phyloP scores from a whole-genome alignment of 1,140 invertebrate species.

The Cotesia typhae region DNA sequence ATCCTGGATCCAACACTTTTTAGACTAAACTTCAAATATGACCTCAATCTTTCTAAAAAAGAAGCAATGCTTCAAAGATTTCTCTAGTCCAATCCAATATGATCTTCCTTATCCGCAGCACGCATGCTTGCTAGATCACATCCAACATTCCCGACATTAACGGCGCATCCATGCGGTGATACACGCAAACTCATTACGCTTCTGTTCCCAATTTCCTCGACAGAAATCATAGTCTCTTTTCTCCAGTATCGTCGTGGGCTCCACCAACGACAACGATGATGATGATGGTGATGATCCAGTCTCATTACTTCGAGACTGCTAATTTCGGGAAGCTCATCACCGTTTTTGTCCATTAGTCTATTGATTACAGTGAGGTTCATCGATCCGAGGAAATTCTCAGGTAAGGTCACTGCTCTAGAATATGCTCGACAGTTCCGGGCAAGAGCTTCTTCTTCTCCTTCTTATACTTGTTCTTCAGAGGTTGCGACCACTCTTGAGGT shows the following conservation, averaged over 20 bases:
- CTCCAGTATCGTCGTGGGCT: not conserved
- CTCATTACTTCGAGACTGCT: too few relatives aligned
- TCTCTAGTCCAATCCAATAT: too few relatives aligned
- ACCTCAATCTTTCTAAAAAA: too few relatives aligned
- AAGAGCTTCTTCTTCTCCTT: constrained; percentile 1
- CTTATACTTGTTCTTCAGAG: constrained; percentile 7
- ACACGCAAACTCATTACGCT: constrained; percentile 11
- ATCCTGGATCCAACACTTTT: too few relatives aligned
- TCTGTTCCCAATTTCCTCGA: constrained; percentile 1
- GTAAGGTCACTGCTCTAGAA: constrained; percentile 27
- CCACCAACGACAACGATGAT: not conserved
- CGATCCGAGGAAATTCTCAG: constrained; percentile 25
- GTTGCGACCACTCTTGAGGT: constrained; percentile 21
- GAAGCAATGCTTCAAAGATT: too few relatives aligned
- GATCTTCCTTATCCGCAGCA: not conserved
- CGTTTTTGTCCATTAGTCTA: not conserved
- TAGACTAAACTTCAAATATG: too few relatives aligned
- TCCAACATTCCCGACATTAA: constrained; percentile 19
- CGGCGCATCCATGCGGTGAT: constrained; percentile 19
- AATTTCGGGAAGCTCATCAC: too few relatives aligned
- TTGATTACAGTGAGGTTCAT: constrained; percentile 15
- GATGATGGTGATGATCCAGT: not conserved
- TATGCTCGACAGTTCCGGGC: constrained; percentile 18
- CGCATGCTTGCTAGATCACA: constrained; percentile 8
- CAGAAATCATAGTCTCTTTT: constrained; percentile 2